Base-by-base conservation (phyloP, 2,113 vertebrate genomes). In the Dicaeum eximium region DNA sequence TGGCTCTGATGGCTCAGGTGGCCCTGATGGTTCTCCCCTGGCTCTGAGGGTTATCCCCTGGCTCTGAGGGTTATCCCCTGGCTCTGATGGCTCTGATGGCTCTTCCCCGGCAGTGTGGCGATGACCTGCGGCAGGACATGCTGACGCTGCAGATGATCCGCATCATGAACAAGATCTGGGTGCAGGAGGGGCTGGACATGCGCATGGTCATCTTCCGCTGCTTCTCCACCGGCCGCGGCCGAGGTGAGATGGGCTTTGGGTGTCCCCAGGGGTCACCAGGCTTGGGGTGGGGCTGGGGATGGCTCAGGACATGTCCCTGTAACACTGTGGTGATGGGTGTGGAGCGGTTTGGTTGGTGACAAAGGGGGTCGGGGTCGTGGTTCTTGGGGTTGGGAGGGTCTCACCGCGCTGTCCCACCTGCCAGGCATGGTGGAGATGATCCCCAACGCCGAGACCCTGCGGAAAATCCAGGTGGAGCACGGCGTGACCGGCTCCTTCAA, bases 361-460 rank as follows among this genome's bases (percentile, higher is more conserved):
- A 44, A 20, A 40, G 4, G 11, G 33, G 35, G 12, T 31, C 3
- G 6, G 9, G 69, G 18, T 20, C 19, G 27, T 4, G 12, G 10
- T n/a, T 37, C 9, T 27, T 28, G 2, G 5, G 81, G 56, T 33
- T 18, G 56, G 71, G 18, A 60, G 65, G 19, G 33, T 64, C 62
- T 92, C 73, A 90, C 18, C 4, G 17, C 14, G 0, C 21, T 53
- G 21, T 70, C 64, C 78, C 2, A 18, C 11, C 65, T 56, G n/a
- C n/a, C 95, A 99, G 99, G 99, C 30, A 99, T 99, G 99, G 99
- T 99, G 90, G 99, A 99, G 98, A 99, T 99, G 99, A 99, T 99
- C 92, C 99, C 99, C 86, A 99, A 98, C 1, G 98, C 99, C 0
- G 99, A 99, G 97, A 99, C 99, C 13, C 97, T 99, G 82, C 98